Evolutionary conservation across 2,888 invertebrate genomes (phyloP).

Genomic region (Beris chalybata): DNA sequence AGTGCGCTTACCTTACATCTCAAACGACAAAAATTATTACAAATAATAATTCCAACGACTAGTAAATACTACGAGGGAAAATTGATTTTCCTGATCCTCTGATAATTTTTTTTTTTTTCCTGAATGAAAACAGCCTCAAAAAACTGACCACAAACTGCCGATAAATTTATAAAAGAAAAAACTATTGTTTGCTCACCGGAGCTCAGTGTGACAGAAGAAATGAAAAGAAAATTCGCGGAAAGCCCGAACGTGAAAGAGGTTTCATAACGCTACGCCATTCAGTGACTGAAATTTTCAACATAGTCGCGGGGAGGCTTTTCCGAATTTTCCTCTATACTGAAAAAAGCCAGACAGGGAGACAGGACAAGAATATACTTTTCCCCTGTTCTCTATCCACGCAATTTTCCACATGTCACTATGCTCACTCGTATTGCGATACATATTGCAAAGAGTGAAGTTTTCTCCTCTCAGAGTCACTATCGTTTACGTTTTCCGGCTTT

Average conservation of each 20-base stretch:
- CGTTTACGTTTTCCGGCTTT: not conserved
- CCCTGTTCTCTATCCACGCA: not conserved
- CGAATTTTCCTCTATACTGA: not conserved
- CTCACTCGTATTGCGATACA: constrained; percentile 8
- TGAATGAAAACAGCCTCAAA: constrained; percentile 4
- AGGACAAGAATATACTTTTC: constrained; percentile 16
- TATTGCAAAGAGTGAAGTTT: constrained; percentile 3
- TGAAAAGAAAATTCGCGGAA: constrained; percentile 19
- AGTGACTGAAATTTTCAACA: constrained; percentile 13
- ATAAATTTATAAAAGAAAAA: constrained; percentile 2
- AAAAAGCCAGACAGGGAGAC: constrained; percentile 10
- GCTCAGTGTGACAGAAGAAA: constrained; percentile 8
- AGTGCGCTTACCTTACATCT: constrained; percentile 28
- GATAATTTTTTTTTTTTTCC: not conserved
- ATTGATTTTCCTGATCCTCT: not conserved
- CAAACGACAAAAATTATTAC: not conserved
- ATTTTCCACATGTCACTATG: constrained; percentile 13
- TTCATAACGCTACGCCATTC: constrained; percentile 6
- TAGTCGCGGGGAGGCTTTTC: constrained; percentile 13
- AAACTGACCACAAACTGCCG: constrained; percentile 9
- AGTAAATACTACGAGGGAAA: not conserved
- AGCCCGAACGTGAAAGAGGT: constrained; percentile 13
- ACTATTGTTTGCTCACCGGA: not conserved
- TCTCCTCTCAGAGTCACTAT: not conserved
- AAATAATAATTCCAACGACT: constrained; percentile 4